A percentile compares a stretch with the other conserved stretches of the same genome.
These are phyloP conservation scores for Cassiopea xamachana DNA, from an alignment of 30 jellyfish, hydroid and myxozoan species.

Conservation along the genomic window DNA sequence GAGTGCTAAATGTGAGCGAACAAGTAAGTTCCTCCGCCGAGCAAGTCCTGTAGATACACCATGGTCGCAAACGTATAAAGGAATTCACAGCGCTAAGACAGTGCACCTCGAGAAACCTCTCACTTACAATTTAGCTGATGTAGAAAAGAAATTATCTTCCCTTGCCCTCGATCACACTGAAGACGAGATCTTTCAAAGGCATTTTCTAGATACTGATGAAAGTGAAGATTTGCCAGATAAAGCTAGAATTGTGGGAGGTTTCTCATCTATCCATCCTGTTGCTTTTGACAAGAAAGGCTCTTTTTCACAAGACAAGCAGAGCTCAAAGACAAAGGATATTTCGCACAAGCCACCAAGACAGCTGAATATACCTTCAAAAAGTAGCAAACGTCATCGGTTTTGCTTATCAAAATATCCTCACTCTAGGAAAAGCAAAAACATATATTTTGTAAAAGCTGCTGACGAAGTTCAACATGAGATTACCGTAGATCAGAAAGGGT, in stretches of 20 bases:
- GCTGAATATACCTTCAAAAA: constrained; percentile 43
- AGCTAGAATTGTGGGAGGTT: neutral
- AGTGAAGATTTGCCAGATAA: neutral
- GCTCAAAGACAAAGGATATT: neutral
- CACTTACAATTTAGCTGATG: constrained; percentile 40
- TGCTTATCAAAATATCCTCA: constrained; percentile 67
- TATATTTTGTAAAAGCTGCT: constrained; percentile 20
- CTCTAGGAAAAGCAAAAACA: constrained; percentile 20
- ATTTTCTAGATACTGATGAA: constrained; percentile 35
- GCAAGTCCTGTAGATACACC: constrained; percentile 45
- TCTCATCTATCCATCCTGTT: neutral
- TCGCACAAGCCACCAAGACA: constrained; percentile 12
- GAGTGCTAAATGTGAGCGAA: neutral
- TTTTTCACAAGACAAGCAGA: neutral
- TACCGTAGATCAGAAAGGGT: constrained; percentile 69
- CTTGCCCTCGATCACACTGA: constrained; percentile 44
- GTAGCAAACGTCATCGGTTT: constrained; percentile 61
- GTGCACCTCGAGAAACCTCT: constrained; percentile 3
- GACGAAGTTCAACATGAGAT: constrained; percentile 70
- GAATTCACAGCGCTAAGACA: neutral
- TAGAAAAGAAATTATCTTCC: constrained; percentile 56
- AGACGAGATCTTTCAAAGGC: constrained; percentile 55
- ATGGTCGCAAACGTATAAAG: constrained; percentile 36
- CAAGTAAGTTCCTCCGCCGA: constrained; percentile 18
- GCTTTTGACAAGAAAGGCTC: neutral